Evolutionary conservation across 1,140 invertebrate genomes (phyloP), one percentile per base, ranked within the genome.

Genomic region (Augochlora pura): DNA sequence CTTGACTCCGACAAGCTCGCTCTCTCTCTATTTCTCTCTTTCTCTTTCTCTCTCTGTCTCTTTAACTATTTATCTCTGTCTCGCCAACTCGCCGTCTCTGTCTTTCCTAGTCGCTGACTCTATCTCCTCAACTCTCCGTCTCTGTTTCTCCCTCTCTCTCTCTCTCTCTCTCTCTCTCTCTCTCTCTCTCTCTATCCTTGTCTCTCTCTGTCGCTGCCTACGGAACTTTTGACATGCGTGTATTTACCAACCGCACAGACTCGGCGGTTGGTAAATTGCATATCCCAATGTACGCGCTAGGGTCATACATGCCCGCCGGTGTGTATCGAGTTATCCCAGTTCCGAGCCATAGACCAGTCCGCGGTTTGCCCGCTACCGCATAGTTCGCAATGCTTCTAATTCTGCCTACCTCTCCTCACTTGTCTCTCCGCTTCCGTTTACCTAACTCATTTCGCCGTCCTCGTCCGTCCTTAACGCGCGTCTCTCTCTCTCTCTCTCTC

Each of bases 321-420:
- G 79, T 84, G 77, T 87, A 85, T 87, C 86, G 73, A 80, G 81
- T 86, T 86, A 87, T 87, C 85, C 79, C 72, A 86, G 82, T 87
- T 84, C 82, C 84, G 67, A 81, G 71, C 80, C 84, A 73, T 78
- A 69, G 69, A 77, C 62, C 67, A 71, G 81, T 68, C 77, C 77
- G 73, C 64, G 78, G 79, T 82, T 86, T 65, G 67, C 79, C 46
- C 8, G 79, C 82, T 71, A 85, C 73, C 77, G 77, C 83, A 76
- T 87, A 72, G 69, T 77, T 82, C 83, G 76, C 70, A 71, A 77
- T 74, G 85, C 76, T 80, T 77, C 86, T 87, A 87, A 87, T 87
- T 87, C 73, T 66, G 70, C 49, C 46, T 59, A 23, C 64, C 60
- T 46, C 54, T 82, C 63, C 57, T 59, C 63, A 63, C 70, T 59